Evolutionary conservation across 2,113 vertebrate species (phyloP).

Genomic region (Perca fluviatilis): DNA sequence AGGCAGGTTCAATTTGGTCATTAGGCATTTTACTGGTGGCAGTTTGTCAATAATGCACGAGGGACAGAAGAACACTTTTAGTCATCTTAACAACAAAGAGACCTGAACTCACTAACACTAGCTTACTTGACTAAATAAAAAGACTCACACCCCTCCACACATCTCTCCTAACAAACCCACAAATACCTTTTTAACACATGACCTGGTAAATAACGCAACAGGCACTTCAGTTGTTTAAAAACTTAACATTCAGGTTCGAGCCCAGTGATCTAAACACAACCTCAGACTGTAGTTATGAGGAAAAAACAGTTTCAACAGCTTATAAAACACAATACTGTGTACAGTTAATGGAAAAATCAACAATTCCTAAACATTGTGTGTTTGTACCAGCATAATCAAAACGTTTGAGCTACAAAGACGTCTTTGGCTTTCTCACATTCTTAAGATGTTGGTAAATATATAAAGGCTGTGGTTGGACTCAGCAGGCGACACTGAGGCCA

Average conservation of each 20-base stretch:
- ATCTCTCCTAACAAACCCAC: slow-evolving; percentile 43
- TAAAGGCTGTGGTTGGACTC: slow-evolving; percentile 14
- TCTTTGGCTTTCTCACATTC: slow-evolving; percentile 72
- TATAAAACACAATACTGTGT: slow-evolving; percentile 62
- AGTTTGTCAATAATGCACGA: slow-evolving; percentile 37
- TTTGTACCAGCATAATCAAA: slow-evolving; percentile 38
- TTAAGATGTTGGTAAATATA: slow-evolving; percentile 1
- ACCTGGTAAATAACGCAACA: slow-evolving; percentile 60
- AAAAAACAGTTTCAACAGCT: slow-evolving; percentile 56
- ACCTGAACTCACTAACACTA: slow-evolving; percentile 34
- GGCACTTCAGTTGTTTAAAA: slow-evolving; percentile 72
- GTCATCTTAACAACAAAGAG: slow-evolving; percentile 6
- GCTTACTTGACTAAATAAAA: slow-evolving; percentile 25
- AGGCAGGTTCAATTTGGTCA: slow-evolving; percentile 4
- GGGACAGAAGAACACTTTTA: slow-evolving; percentile 6
- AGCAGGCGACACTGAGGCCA: neutral
- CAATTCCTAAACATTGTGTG: slow-evolving; percentile 21
- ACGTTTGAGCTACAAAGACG: slow-evolving; percentile 25
- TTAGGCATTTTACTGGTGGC: slow-evolving; percentile 26
- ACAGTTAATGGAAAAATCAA: slow-evolving; percentile 27
- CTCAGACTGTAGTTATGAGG: slow-evolving; percentile 37
- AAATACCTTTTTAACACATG: slow-evolving; percentile 49
- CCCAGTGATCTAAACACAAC: slow-evolving; percentile 50
- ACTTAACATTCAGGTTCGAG: slow-evolving; percentile 52
- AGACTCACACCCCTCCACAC: slow-evolving; percentile 1